Evolutionary conservation across 2,888 invertebrate genomes (phyloP).

Genomic region (Clunio marinus): DNA sequence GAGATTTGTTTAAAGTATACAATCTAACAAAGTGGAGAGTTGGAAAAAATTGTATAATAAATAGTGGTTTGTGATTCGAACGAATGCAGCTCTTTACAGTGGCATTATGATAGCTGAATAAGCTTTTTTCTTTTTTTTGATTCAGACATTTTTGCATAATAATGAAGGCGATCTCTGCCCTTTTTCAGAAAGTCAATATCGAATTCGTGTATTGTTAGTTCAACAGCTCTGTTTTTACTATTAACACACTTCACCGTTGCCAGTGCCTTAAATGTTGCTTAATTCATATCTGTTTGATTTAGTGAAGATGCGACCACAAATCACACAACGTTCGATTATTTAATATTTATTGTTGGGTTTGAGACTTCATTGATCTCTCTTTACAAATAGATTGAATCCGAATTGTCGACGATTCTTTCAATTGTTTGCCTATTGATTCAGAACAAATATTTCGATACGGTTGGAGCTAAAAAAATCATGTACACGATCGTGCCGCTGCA

Average conservation of each 20-base stretch:
- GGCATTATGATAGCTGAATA: neutral
- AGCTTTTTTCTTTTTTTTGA: neutral
- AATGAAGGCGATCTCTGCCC: constrained; percentile 4
- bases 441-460: neutral
- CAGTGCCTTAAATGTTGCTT: constrained; percentile 8
- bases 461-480: neutral
- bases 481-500: neutral
- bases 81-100: constrained; percentile 2
- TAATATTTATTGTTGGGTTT: constrained; percentile 22
- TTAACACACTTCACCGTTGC: too few species aligned
- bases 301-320: neutral
- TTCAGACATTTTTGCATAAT: constrained; percentile 16
- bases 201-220: neutral
- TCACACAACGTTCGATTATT: constrained; percentile 25
- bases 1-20: constrained; percentile 31
- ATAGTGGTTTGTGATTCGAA: too few species aligned
- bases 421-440: constrained; percentile 18
- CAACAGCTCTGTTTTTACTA: neutral
- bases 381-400: constrained; percentile 22
- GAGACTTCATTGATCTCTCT: constrained; percentile 3
- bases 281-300: neutral
- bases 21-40: too few species aligned
- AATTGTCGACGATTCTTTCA: neutral
- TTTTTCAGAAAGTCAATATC: constrained; percentile 11
- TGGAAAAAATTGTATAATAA: too few species aligned